These are phyloP conservation scores for Leucania comma DNA, from an alignment of 2,888 invertebrate genomes.

Conservation along the genomic window DNA sequence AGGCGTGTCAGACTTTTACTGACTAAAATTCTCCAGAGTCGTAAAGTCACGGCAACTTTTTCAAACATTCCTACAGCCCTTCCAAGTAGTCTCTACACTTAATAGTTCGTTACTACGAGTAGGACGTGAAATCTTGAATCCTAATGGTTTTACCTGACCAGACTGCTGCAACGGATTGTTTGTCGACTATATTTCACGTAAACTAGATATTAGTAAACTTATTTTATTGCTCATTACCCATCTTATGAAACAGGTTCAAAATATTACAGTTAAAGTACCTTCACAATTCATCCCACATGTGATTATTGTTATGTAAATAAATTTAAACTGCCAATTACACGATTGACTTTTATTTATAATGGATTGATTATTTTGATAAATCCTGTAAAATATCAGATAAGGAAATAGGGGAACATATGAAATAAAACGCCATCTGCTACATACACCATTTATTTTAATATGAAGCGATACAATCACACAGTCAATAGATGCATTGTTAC, in stretches of 20 bases:
- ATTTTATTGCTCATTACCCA: slow-evolving; percentile 38
- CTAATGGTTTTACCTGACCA: too few relatives aligned
- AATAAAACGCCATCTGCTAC: slow-evolving; percentile 65
- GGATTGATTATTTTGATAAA: background rate
- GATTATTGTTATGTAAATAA: slow-evolving; percentile 70
- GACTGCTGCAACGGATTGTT: background rate
- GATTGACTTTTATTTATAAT: slow-evolving; percentile 24
- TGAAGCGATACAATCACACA: slow-evolving; percentile 81
- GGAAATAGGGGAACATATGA: slow-evolving; percentile 24
- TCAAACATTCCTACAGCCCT: too few relatives aligned
- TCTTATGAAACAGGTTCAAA: slow-evolving; percentile 57
- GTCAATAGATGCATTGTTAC: slow-evolving; percentile 72
- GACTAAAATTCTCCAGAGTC: too few relatives aligned
- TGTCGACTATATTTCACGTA: slow-evolving; percentile 34
- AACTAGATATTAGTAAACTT: slow-evolving; percentile 22
- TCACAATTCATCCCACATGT: slow-evolving; percentile 61
- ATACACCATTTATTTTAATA: slow-evolving; percentile 87
- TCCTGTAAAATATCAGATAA: background rate
- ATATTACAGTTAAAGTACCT: slow-evolving; percentile 58
- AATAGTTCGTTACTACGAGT: too few relatives aligned
- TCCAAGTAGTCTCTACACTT: background rate
- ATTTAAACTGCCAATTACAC: slow-evolving; percentile 59
- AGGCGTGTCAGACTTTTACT: too few relatives aligned
- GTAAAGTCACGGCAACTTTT: too few relatives aligned
- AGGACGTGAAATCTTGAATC: background rate